Conservation (phyloP, 2,888 invertebrate species). For the Folsomia manolachei region DNA sequence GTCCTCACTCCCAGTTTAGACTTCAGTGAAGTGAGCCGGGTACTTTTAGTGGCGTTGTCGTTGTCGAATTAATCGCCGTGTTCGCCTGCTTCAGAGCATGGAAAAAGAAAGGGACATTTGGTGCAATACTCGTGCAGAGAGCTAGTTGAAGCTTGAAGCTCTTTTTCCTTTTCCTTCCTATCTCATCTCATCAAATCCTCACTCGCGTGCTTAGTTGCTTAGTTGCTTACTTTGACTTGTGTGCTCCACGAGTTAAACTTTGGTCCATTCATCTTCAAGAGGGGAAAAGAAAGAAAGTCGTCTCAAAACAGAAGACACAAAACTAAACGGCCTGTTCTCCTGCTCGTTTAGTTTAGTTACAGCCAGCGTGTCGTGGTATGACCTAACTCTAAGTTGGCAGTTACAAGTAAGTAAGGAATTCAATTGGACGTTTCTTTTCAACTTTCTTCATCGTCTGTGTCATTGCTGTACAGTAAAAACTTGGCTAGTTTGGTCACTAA, state of each 20-base stretch:
- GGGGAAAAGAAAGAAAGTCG: not conserved
- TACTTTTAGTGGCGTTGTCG: not conserved
- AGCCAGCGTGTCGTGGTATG: too few relatives aligned
- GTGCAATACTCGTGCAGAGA: too few relatives aligned
- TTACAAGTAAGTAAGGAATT: not conserved
- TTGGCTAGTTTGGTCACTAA: too few relatives aligned
- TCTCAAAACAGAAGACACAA: not conserved
- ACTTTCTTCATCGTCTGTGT: not conserved
- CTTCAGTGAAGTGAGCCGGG: not conserved
- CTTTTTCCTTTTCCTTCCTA: not conserved
- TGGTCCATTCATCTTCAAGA: not conserved
- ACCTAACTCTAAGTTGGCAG: too few relatives aligned
- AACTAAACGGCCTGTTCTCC: not conserved
- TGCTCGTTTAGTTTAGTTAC: not conserved
- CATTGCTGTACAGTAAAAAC: too few relatives aligned
- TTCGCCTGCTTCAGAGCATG: too few relatives aligned
- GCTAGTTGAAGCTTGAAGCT: too few relatives aligned
- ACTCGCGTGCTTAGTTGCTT: too few relatives aligned
- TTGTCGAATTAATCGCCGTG: too few relatives aligned
- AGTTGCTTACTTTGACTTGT: not conserved
- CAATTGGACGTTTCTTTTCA: not conserved
- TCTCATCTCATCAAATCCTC: not conserved
- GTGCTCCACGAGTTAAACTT: not conserved
- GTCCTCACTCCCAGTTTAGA: not conserved
- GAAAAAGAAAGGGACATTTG: too few relatives aligned